Base-by-base conservation (phyloP, 2,113 vertebrate species). In the Girardinichthys multiradiatus region DNA sequence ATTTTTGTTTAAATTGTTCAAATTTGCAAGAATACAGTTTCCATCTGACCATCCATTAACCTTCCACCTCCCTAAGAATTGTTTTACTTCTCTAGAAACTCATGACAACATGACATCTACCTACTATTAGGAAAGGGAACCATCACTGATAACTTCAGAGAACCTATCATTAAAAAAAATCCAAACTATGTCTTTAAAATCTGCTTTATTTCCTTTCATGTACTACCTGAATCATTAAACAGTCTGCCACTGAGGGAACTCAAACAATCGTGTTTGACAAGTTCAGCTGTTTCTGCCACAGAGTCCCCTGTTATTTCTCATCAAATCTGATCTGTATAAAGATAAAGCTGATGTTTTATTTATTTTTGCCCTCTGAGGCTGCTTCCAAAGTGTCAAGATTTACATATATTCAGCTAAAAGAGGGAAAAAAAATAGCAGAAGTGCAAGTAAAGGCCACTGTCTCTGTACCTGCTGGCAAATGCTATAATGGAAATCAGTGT, bases 401-500 rank as follows among this genome's bases (percentile, higher is more conserved):
- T 92, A 92, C 91, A 92, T 79, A 85, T 87, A 82, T 57, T 29
- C 75, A 84, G 84, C 71, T 75, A 83, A 87, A 81, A 72, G 21
- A 72, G 72, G 65, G 67, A 62, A 65, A 27, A 19, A n/a, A 26
- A 33, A 62, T 69, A 71, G 65, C 61, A 27, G 62, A 57, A 37
- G 51, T 67, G 68, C 72, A 70, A 82, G 64, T 54, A n/a, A 66
- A 76, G 81, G 86, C 76, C 74, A 87, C 82, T 93, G 92, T 91
- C 92, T 90, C 94, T 93, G 89, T 84, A 88, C 84, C 89, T 89
- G 82, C 88, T 92, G 91, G 89, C 86, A 74, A 89, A 92, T 72
- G 86, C 90, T 88, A 89, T 91, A 93, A 93, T 91, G 91, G 93
- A 93, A 94, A 93, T 92, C 90, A 92, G 90, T 80, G 86, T 92